A percentile compares a stretch with the other conserved stretches of the same genome.
Conservation (phyloP, 1,140 invertebrate genomes). For the Lasioglossum albipes region DNA sequence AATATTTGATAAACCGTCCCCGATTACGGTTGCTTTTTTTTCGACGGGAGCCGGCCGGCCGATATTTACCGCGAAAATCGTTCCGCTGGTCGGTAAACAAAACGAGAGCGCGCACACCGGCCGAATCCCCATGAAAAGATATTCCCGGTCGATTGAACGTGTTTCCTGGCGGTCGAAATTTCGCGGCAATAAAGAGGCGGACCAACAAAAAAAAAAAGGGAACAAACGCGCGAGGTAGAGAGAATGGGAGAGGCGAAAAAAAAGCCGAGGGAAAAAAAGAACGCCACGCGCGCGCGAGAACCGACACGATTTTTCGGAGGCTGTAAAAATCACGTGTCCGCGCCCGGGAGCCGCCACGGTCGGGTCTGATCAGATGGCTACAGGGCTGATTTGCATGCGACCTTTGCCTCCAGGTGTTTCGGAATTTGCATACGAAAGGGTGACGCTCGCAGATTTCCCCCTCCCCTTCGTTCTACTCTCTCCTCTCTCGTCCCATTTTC, state of each 20-base stretch:
- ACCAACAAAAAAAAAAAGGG: too few relatives aligned
- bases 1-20: conserved; percentile 49
- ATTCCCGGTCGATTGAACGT: conserved; percentile 14
- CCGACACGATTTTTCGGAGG: conserved; percentile 50
- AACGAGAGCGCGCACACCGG: background rate
- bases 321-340: conserved; percentile 59
- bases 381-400: conserved; percentile 75
- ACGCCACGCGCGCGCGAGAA: conserved; percentile 13
- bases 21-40: conserved; percentile 18
- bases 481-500: conserved; percentile 51
- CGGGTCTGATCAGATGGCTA: conserved; percentile 60
- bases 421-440: conserved; percentile 78
- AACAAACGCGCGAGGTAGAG: too few relatives aligned
- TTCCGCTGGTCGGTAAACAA: conserved; percentile 28
- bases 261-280: background rate
- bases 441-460: conserved; percentile 67
- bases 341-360: conserved; percentile 49
- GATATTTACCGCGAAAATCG: conserved; percentile 45
- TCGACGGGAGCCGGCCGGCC: background rate
- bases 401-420: conserved; percentile 77
- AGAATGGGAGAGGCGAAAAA: background rate
- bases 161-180: conserved; percentile 27
- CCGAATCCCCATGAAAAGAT: conserved; percentile 25
- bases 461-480: conserved; percentile 24
- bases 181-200: conserved; percentile 26